phyloP scores from a whole-genome alignment of 2,797 vertebrate genomes.

The Podargus strigoides region DNA sequence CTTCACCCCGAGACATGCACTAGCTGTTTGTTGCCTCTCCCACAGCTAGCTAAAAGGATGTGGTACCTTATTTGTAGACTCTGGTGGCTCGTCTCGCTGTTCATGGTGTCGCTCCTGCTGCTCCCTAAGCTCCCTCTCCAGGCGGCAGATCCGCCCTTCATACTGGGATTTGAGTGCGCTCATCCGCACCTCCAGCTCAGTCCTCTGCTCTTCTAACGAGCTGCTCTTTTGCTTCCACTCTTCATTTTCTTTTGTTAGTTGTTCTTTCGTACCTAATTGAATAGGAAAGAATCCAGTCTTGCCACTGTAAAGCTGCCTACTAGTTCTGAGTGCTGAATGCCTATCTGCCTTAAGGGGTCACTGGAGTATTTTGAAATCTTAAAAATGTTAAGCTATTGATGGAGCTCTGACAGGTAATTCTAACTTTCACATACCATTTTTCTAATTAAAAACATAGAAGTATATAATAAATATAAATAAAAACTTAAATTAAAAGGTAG shows the following conservation, averaged over 20 bases:
- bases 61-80: slow-evolving; percentile 86
- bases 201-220: slow-evolving; percentile 83
- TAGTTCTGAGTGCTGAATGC: neutral
- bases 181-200: slow-evolving; percentile 92
- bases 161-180: slow-evolving; percentile 95
- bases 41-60: neutral
- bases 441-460: neutral
- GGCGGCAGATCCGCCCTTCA: slow-evolving; percentile 89
- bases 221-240: slow-evolving; percentile 85
- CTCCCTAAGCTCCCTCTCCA: slow-evolving; percentile 91
- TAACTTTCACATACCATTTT: neutral
- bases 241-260: slow-evolving; percentile 89
- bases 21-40: neutral
- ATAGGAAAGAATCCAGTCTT: neutral
- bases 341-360: neutral
- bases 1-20: neutral
- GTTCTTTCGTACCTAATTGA: slow-evolving; percentile 82
- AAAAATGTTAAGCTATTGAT: neutral
- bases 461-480: neutral
- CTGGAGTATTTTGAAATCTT: neutral
- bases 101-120: slow-evolving; percentile 93
- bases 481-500: neutral
- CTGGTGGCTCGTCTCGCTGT: slow-evolving; percentile 87
- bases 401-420: neutral
- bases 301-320: neutral